phyloP scores from a whole-genome alignment of 2,797 vertebrate genomes.

The Sebastes taczanowskii region DNA sequence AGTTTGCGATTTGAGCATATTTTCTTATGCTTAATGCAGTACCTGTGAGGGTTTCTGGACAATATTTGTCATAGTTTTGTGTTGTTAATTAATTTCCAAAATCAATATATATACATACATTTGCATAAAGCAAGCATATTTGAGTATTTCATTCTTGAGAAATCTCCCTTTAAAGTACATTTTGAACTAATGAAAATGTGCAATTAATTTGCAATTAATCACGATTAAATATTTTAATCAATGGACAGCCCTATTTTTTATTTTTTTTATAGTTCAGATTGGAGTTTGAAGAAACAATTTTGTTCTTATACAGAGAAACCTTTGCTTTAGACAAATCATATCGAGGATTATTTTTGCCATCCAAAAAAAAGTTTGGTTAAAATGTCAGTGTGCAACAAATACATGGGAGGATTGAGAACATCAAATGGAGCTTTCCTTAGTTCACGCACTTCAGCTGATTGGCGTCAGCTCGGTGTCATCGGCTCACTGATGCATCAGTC shows the following conservation, averaged over 20 bases:
- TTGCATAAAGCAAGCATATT: not conserved
- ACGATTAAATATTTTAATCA: not conserved
- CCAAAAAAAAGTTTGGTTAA: not conserved
- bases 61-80: too few species aligned
- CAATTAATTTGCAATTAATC: not conserved
- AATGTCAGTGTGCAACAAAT: not conserved
- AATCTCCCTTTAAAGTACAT: not conserved
- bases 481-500: not conserved
- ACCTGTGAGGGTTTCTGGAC: too few species aligned
- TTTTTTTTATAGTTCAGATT: not conserved
- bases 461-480: not conserved
- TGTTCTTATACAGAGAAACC: not conserved
- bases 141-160: not conserved
- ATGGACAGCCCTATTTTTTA: not conserved
- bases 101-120: not conserved
- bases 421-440: not conserved
- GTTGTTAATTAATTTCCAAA: too few species aligned
- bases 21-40: too few species aligned
- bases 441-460: not conserved
- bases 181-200: not conserved
- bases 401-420: not conserved
- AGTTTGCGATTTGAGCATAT: too few species aligned
- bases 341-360: not conserved
- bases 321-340: not conserved
- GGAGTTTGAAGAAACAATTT: not conserved